phyloP scores from a whole-genome alignment of 2,113 vertebrate genomes.

The Podiceps cristatus region DNA sequence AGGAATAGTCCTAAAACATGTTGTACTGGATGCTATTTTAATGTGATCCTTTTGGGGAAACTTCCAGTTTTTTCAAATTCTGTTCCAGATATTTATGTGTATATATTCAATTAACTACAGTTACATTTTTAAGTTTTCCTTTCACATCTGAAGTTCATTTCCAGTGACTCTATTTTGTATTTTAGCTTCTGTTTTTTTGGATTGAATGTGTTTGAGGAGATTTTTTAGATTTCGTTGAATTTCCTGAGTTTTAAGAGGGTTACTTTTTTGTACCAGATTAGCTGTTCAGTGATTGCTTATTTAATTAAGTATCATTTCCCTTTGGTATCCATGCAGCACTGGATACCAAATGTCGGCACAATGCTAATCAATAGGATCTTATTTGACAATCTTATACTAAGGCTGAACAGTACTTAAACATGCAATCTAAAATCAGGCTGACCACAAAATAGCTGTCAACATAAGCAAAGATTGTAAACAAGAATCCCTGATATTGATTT shows the following conservation, averaged over 20 bases:
- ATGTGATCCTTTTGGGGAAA: rapidly evolving
- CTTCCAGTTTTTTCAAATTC: neutral
- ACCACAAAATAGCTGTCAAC: neutral
- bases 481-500: neutral
- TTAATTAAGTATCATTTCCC: neutral
- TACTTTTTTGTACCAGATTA: neutral
- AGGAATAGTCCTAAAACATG: neutral
- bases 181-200: neutral
- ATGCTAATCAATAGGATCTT: neutral
- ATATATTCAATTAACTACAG: neutral
- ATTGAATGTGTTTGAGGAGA: rapidly evolving
- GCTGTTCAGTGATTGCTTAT: neutral
- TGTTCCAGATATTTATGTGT: neutral
- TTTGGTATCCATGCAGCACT: neutral
- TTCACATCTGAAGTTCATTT: neutral
- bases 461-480: neutral
- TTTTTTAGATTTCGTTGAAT: neutral
- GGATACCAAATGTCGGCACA: neutral
- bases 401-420: neutral
- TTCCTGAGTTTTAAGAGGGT: neutral
- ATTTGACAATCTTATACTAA: neutral
- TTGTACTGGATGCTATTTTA: neutral
- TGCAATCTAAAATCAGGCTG: neutral
- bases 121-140: neutral
- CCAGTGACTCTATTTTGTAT: neutral